These are phyloP conservation scores for Noctilio leporinus DNA, from an alignment of 2,113 vertebrate species.

Conservation along the genomic window DNA sequence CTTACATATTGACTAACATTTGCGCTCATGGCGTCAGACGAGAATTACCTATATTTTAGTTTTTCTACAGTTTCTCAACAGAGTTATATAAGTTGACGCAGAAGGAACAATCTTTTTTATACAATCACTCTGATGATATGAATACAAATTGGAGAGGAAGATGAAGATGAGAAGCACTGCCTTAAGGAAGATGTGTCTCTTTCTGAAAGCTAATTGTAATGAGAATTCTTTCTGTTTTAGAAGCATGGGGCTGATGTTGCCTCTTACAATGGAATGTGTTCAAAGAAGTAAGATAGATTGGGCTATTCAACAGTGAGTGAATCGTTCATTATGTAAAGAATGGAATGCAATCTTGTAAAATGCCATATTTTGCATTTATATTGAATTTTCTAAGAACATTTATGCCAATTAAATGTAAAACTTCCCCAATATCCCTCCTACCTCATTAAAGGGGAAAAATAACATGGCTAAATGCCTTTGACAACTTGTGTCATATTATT, in stretches of 20 bases:
- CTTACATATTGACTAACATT: conserved; percentile 13
- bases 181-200: conserved; percentile 52
- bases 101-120: conserved; percentile 34
- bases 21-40: not conserved
- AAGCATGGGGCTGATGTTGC: conserved; percentile 55
- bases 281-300: conserved; percentile 71
- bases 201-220: conserved; percentile 70
- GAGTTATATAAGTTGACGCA: conserved; percentile 5
- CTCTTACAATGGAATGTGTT: conserved; percentile 63
- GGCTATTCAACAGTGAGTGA: conserved; percentile 67
- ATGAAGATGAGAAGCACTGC: conserved; percentile 43
- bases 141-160: conserved; percentile 57
- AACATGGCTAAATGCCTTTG: conserved; percentile 51
- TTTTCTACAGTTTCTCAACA: not conserved
- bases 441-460: conserved; percentile 50
- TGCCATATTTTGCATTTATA: conserved; percentile 70
- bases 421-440: conserved; percentile 57
- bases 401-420: conserved; percentile 64
- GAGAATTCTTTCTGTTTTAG: conserved; percentile 63
- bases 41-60: conserved; percentile 25
- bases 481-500: conserved; percentile 57
- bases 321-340: conserved; percentile 72
- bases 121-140: conserved; percentile 26
- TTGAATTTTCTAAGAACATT: conserved; percentile 67
- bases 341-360: conserved; percentile 70